Evolutionary conservation across 1,140 invertebrate species (phyloP), one percentile per base, ranked within the genome.

Genomic region (Ceratina calcarata): DNA sequence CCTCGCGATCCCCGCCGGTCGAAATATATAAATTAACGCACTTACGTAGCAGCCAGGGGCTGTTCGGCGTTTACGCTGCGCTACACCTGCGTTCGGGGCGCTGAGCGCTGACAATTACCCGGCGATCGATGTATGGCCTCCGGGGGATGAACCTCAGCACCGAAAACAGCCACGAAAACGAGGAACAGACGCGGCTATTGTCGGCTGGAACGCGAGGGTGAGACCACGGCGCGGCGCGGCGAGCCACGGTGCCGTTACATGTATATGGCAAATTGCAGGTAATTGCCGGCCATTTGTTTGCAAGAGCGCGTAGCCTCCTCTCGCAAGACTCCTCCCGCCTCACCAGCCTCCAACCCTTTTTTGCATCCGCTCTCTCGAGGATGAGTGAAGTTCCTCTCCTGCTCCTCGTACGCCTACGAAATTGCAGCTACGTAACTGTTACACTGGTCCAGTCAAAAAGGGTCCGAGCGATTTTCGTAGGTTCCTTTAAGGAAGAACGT

Each of bases 41-140:
- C 86, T 91, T 91, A 91, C 83, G 88, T 84, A 85, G 85, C 84
- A 86, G 86, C 88, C 88, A 84, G 77, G 62, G 85, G 89, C 84
- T 69, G 69, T 82, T 37, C 45, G 74, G 78, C 82, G 80, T 88
- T 45, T 88, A 83, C 84, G 71, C 86, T 84, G 45, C 22, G 87
- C 86, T 89, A 89, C 90, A 90, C 90, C 90, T 91, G 90, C 90
- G 76, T 85, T 84, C 82, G 75, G 85, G 88, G 87, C 89, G 91
- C 90, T 90, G 90, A 91, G 87, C 90, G 89, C 91, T 92, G 91
- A 92, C 92, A 92, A 93, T 92, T 93, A 93, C 89, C 87, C 73
- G 79, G 87, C 90, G 91, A 92, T 92, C 91, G 91, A 92, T 92
- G 91, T 84, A 90, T 90, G 81, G 90, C 90, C 91, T n/a, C 78